phyloP scores from a whole-genome alignment of 1,140 invertebrate genomes.

The Tetramorium alpestre region DNA sequence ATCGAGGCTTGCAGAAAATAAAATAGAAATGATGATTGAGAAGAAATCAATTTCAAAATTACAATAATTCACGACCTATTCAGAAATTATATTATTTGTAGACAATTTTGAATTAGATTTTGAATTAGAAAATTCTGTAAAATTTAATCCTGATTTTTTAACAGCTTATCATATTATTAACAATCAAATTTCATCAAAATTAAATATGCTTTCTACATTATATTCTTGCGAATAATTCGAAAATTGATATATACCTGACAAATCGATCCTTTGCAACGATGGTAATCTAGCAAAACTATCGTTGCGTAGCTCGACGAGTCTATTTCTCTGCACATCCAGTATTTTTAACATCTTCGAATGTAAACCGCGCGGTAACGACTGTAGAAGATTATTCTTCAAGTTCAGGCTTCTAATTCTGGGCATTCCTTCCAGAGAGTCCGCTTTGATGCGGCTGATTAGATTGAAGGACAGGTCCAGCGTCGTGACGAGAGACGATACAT shows the following conservation, averaged over 20 bases:
- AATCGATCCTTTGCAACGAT: conserved; percentile 75
- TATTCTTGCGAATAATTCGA: not conserved
- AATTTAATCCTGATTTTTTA: not conserved
- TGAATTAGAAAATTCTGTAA: not conserved
- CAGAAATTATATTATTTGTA: not conserved
- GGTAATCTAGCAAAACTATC: conserved; percentile 74
- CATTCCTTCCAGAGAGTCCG: conserved; percentile 86
- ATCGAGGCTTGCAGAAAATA: not conserved
- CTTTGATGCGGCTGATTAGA: conserved; percentile 86
- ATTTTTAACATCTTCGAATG: conserved; percentile 72
- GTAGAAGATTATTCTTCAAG: conserved; percentile 83
- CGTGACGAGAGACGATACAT: conserved; percentile 62
- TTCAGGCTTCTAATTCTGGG: conserved; percentile 86
- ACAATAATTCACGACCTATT: not conserved
- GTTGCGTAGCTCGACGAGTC: conserved; percentile 72
- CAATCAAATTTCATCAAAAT: not conserved
- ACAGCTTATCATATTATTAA: not conserved
- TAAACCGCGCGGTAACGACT: conserved; percentile 70
- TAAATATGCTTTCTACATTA: not conserved
- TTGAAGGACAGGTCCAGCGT: conserved; percentile 89
- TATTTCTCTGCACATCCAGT: conserved; percentile 76
- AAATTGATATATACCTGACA: conserved; percentile 77
- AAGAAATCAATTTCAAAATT: not conserved
- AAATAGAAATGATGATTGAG: not conserved
- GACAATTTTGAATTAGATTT: not conserved